Base-by-base conservation (phyloP, 2,113 vertebrate species). In the Hyaena hyaena region DNA sequence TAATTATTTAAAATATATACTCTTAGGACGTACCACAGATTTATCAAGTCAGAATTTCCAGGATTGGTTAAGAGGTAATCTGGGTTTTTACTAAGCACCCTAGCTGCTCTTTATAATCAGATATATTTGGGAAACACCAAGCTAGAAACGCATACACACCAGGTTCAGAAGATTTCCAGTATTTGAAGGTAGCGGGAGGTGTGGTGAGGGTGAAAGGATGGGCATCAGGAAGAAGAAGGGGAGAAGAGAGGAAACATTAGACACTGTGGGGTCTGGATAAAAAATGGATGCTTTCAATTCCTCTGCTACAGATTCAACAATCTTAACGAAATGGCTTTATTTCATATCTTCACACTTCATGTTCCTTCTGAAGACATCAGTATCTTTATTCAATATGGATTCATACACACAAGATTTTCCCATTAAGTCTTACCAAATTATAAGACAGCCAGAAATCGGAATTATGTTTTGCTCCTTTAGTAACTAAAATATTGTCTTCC, bases 401-500 rank as follows among this genome's bases (percentile, higher is more conserved):
- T 81, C 93, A n/a, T 68, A 35, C 15, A 80, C 19, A 16, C 0
- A 39, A 90, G 39, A 31, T 12, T 90, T 93, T 96, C 6, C 2
- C 15, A 21, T 80, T 80, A 31, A 8, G 58, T 77, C 65, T 88
- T 87, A 82, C 17, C n/a, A 73, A 80, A 48, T 83, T 23, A 50
- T 53, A 84, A 92, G 50, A 5, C 21, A 63, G 26, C 35, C 84
- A 26, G 9, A 5, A 92, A 65, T 92, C 31, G 39, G 39, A 94
- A 81, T 95, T 17, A 74, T 14, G 84, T 94, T 94, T 63, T 92
- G 1, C 1, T 88, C 19, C 65, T 90, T 85, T 58, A 39, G 26
- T 71, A 28, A 35, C 73, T 63, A 91, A 96, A 96, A 93, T 58
- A 63, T 43, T 81, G 24, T 94, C 19, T 92, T n/a, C 7, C 35